Conservation (phyloP, 2,888 invertebrate genomes). For the Cephus pulcher region DNA sequence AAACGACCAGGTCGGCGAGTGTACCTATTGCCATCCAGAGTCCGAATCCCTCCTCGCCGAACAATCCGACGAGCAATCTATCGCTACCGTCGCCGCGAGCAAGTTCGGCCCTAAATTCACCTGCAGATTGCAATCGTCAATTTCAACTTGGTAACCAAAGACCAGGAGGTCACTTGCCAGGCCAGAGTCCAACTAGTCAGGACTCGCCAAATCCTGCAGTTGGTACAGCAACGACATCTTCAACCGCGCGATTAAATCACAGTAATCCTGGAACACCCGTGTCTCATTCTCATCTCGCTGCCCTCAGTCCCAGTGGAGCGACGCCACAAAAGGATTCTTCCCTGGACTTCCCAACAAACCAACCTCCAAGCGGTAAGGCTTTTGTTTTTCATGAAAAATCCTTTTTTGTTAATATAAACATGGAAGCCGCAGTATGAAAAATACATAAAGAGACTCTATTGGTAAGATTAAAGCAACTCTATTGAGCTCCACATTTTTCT, state of each 20-base stretch:
- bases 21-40: conserved; percentile 81
- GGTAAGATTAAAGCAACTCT: background rate
- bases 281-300: conserved; percentile 65
- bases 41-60: conserved; percentile 79
- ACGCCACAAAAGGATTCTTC: conserved; percentile 59
- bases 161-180: conserved; percentile 68
- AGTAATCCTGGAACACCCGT: conserved; percentile 82
- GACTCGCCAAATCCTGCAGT: conserved; percentile 70
- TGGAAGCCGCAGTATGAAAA: background rate
- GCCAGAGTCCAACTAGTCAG: conserved; percentile 74
- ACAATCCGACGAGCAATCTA: conserved; percentile 77
- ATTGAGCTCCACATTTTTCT: conserved; percentile 28
- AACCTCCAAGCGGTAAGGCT: conserved; percentile 65
- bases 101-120: conserved; percentile 77
- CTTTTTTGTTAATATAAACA: background rate
- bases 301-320: conserved; percentile 62
- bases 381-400: background rate
- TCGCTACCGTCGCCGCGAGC: conserved; percentile 81
- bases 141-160: conserved; percentile 64
- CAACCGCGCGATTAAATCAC: conserved; percentile 69
- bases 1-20: conserved; percentile 79
- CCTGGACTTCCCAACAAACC: conserved; percentile 63
- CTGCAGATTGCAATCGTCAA: conserved; percentile 73
- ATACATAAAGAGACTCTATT: background rate
- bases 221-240: conserved; percentile 43